Evolutionary conservation across 2,888 invertebrate species (phyloP).

Genomic region (Ligdia adustata): DNA sequence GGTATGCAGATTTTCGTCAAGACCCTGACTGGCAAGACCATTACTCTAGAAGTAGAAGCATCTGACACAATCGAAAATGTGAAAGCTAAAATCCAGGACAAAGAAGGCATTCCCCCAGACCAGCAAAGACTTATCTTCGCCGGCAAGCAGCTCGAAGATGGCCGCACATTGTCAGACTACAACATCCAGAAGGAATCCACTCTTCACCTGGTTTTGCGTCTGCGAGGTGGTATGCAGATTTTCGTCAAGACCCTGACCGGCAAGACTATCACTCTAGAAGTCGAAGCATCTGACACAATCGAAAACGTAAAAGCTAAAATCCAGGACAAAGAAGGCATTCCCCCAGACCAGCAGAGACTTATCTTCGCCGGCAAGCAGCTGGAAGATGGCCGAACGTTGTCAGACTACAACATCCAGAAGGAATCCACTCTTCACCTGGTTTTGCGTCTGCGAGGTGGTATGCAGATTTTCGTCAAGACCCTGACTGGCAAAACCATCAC

Average conservation of each 20-base stretch:
- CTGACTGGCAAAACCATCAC: constrained; percentile 36
- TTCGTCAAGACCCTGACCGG: constrained; percentile 37
- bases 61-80: constrained; percentile 36
- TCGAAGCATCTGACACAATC: constrained; percentile 35
- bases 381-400: constrained; percentile 34
- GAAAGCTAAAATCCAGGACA: constrained; percentile 37
- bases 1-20: constrained; percentile 40
- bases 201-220: constrained; percentile 34
- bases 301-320: constrained; percentile 37
- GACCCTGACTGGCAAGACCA: constrained; percentile 33
- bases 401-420: constrained; percentile 37
- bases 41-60: constrained; percentile 34
- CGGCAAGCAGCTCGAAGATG: constrained; percentile 36
- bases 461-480: constrained; percentile 38
- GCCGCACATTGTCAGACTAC: constrained; percentile 34
- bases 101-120: constrained; percentile 37
- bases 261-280: constrained; percentile 35
- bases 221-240: constrained; percentile 39
- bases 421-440: constrained; percentile 36
- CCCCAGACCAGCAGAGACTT: constrained; percentile 35
- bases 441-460: constrained; percentile 36
- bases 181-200: constrained; percentile 38
- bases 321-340: constrained; percentile 37
- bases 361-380: constrained; percentile 38
- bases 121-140: constrained; percentile 36